Conservation (phyloP, 2,797 vertebrate genomes). For the Microchirus variegatus region DNA sequence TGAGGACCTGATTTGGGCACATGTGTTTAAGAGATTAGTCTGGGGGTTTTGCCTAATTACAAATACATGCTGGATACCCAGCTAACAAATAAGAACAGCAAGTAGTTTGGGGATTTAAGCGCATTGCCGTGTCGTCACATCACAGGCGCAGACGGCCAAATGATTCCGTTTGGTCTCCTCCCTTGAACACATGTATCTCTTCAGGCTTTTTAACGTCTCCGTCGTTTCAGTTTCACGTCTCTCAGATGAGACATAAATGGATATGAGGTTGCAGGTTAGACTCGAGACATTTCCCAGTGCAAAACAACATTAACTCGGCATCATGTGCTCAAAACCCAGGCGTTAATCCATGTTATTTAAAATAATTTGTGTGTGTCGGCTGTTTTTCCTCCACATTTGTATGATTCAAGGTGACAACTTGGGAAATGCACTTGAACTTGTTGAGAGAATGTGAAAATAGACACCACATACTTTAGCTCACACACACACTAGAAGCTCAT, state of each 20-base stretch:
- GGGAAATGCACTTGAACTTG: too few species aligned
- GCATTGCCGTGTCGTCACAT: slow-evolving; percentile 38
- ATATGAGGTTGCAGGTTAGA: slow-evolving; percentile 27
- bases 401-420: too few species aligned
- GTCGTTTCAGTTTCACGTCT: slow-evolving; percentile 32
- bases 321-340: background rate
- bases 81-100: slow-evolving; percentile 56
- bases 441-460: too few species aligned
- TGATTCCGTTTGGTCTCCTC: background rate
- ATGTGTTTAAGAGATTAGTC: slow-evolving; percentile 76
- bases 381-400: slow-evolving; percentile 6
- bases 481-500: too few species aligned
- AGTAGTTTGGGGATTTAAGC: slow-evolving; percentile 57
- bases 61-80: slow-evolving; percentile 60
- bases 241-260: slow-evolving; percentile 36
- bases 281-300: slow-evolving; percentile 52
- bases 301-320: slow-evolving; percentile 36
- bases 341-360: background rate
- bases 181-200: slow-evolving; percentile 56
- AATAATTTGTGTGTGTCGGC: background rate
- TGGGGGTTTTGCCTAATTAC: slow-evolving; percentile 67
- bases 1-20: slow-evolving; percentile 60
- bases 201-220: slow-evolving; percentile 32
- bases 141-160: slow-evolving; percentile 30
- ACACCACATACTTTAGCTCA: too few species aligned